phyloP scores from a whole-genome alignment of 2,113 vertebrate species.

The Gnathonemus echidnorhynchus region DNA sequence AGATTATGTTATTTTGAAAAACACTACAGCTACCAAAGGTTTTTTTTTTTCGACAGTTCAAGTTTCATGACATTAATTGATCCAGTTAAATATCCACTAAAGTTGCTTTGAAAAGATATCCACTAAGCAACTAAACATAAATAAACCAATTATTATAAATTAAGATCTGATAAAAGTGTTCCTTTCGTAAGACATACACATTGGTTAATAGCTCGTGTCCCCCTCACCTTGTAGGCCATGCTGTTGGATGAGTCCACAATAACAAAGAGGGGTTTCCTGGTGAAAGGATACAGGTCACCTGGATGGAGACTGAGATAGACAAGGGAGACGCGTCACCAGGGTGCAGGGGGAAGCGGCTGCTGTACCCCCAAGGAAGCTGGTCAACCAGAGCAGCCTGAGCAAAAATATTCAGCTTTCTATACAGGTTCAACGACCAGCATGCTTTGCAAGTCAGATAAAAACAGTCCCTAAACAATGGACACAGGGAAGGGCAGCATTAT shows the following conservation, averaged over 20 bases:
- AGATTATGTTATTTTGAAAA: not conserved
- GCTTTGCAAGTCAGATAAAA: not conserved
- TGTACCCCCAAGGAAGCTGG: not conserved
- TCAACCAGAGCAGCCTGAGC: not conserved
- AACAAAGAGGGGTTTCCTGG: conserved; percentile 92
- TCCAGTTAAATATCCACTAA: not conserved
- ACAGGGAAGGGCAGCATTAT: not conserved
- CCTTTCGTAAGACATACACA: not conserved
- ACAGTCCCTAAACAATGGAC: not conserved
- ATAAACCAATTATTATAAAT: not conserved
- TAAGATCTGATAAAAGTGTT: not conserved
- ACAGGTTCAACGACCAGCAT: not conserved
- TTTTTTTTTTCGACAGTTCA: not conserved
- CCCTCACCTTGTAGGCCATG: conserved; percentile 83
- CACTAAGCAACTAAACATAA: not conserved
- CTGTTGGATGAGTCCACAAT: conserved; percentile 97
- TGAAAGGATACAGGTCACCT: conserved; percentile 92
- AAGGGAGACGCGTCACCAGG: not conserved
- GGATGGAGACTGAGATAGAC: conserved; percentile 80
- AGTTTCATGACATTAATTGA: not conserved
- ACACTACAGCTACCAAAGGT: not conserved
- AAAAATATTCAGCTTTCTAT: not conserved
- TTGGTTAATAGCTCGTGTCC: not conserved
- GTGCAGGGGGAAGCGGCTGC: not conserved
- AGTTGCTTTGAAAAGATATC: not conserved